Evolutionary conservation across 2,113 vertebrate species (phyloP), one percentile per base, ranked within the genome.

Genomic region (Halcyon malimbica): DNA sequence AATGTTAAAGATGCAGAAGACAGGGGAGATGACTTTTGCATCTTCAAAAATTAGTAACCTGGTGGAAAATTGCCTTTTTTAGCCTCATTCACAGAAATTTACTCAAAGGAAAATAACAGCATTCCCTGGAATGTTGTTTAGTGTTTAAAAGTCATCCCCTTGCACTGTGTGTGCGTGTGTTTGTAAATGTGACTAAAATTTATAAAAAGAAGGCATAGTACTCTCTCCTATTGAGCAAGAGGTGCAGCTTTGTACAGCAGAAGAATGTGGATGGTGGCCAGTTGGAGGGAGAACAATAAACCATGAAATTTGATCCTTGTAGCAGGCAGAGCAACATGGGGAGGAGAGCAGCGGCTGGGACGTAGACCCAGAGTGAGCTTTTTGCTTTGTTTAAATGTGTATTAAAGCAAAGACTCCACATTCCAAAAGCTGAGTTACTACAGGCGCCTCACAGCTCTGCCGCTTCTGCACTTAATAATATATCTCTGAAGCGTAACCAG

Each of bases 221-320:
- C 56, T 85, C 48, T 94, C 42, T 88, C 69, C 84, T 90, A 94
- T 89, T 83, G 81, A 96, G 68, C 94, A 93, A 94, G 83, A 93
- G 94, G 94, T 89, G 89, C 42, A 80, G 96, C 91, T 94, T 93
- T 93, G 64, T 91, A 28, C 56, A n/a, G 87, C 65, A 82, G 90
- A 95, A 97, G 94, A 96, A 97, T 94, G 94, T 82, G 87, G 95
- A 97, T 68, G 78, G 68, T 86, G 91, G 96, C 97, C 97, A 98
- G 94, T 96, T 98, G 97, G 96, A 97, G 83, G 54, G 84, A 94
- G 96, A 98, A 98, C 95, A 98, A 91, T 97, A 97, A 97, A 91
- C 87, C 94, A 95, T 97, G 97, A 96, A 98, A 98, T 97, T 31
- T 92, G 97, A 97, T 97, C 89, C 96, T 93, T 96, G 96, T 96